These are phyloP conservation scores for Merops nubicus DNA, from an alignment of 2,113 vertebrate genomes.

Conservation along the genomic window DNA sequence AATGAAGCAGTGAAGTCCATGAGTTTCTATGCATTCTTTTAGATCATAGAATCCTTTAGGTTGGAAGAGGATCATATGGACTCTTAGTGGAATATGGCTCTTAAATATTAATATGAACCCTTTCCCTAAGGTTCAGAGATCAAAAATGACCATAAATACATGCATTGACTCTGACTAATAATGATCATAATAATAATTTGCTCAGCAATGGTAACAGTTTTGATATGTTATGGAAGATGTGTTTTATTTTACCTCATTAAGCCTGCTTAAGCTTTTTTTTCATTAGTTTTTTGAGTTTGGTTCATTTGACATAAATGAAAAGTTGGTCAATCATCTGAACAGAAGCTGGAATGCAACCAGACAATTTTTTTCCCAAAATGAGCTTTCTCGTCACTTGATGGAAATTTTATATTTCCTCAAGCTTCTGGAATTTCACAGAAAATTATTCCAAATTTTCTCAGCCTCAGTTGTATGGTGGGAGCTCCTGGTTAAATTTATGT, in stretches of 20 bases:
- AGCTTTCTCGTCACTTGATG: background rate
- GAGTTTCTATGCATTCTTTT: background rate
- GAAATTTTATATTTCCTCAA: background rate
- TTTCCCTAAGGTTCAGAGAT: background rate
- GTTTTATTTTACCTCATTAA: background rate
- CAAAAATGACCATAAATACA: background rate
- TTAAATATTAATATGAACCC: background rate
- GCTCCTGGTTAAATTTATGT: constrained; percentile 59
- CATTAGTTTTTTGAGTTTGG: background rate
- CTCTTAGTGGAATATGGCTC: background rate
- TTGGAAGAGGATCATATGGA: background rate
- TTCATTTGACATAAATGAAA: background rate
- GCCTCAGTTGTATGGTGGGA: constrained; percentile 44
- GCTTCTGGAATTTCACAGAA: constrained; percentile 24
- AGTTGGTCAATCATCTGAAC: background rate
- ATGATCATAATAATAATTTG: background rate
- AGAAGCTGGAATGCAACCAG: background rate
- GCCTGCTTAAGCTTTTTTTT: background rate
- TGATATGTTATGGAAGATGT: background rate
- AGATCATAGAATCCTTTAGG: too few species aligned
- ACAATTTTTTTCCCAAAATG: background rate
- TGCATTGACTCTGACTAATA: background rate
- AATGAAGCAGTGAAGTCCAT: background rate
- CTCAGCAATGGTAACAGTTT: background rate
- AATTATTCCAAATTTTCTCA: constrained; percentile 48